Base-by-base conservation (phyloP, 2,797 vertebrate genomes). In the Taeniopygia guttata region DNA sequence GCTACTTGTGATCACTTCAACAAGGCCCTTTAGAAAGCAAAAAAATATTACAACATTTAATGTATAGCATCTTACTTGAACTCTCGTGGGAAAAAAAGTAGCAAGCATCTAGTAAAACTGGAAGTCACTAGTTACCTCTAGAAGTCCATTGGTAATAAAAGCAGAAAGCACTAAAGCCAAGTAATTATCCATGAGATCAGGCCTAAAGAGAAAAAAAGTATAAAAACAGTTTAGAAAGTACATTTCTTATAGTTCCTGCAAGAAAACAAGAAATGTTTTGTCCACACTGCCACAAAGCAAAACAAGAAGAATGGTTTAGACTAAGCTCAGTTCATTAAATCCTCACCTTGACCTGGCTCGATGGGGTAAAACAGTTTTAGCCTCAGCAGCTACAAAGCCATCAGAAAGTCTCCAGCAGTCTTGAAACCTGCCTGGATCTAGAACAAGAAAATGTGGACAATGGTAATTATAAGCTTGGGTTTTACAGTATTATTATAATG, bases 121-220 rank as follows among this genome's bases (percentile, higher is more conserved):
- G 5, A 85, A 81, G 40, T 20, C 11, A 51, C 16, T 48, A 56
- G 38, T 95, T 98, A 99, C 99, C 98, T 99, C 99, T 94, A 99
- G 97, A 94, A 99, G 98, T 84, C 99, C 99, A 94, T 99, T 99
- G 92, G 97, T 98, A 97, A 99, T 99, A 97, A 99, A 99, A 69
- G 99, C 98, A 81, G 99, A 99, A 25, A 99, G 98, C 90, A 99
- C 98, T 96, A 99, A 98, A 42, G 99, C 99, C 96, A 99, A 98
- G 78, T 99, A 99, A 97, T 99, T 99, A 98, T 99, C 99, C 98
- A 99, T 99, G 91, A 99, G 98, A 97, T 99, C 99, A 93, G 99
- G 99, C 89, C 99, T 99, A 94, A 76, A 90, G 92, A 96, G 55
- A 90, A 84, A 59, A 42, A 45, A 85, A 25, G 6, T 2, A 95